phyloP scores from a whole-genome alignment of 2,797 vertebrate genomes.

The Telmatherina bonti region DNA sequence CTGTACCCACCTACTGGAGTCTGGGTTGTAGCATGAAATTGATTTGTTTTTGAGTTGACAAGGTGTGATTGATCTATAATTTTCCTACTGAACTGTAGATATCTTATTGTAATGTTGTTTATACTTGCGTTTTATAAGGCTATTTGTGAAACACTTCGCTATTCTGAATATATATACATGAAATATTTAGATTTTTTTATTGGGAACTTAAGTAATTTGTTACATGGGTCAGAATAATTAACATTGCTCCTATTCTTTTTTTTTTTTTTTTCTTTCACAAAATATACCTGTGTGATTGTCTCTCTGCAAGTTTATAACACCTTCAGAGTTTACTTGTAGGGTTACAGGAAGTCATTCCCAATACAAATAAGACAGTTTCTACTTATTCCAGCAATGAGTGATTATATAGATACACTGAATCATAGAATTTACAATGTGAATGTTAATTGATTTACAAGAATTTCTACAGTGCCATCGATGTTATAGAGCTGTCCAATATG shows the following conservation, averaged over 20 bases:
- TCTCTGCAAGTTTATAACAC: slow-evolving; percentile 72
- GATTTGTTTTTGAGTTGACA: slow-evolving; percentile 85
- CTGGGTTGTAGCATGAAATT: slow-evolving; percentile 84
- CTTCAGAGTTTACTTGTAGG: slow-evolving; percentile 73
- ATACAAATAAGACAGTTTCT: slow-evolving; percentile 58
- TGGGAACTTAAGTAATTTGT: slow-evolving; percentile 80
- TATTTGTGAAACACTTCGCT: slow-evolving; percentile 87
- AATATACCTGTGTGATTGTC: slow-evolving; percentile 73
- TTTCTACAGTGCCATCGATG: slow-evolving; percentile 77
- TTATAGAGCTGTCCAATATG: slow-evolving; percentile 79
- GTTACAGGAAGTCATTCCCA: slow-evolving; percentile 78
- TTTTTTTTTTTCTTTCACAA: slow-evolving; percentile 42
- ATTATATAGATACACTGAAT: slow-evolving; percentile 76
- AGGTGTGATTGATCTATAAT: slow-evolving; percentile 85
- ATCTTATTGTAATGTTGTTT: slow-evolving; percentile 87
- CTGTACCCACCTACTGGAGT: slow-evolving; percentile 64
- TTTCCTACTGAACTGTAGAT: slow-evolving; percentile 86
- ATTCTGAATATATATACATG: slow-evolving; percentile 79
- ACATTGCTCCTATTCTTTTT: slow-evolving; percentile 33
- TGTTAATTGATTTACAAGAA: slow-evolving; percentile 73
- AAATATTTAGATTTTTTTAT: slow-evolving; percentile 75
- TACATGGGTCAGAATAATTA: slow-evolving; percentile 75
- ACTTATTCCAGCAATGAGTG: slow-evolving; percentile 73
- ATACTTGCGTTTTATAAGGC: slow-evolving; percentile 89
- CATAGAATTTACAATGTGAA: slow-evolving; percentile 77